phyloP scores from a whole-genome alignment of 2,888 invertebrate species.

The Eledona agricola region DNA sequence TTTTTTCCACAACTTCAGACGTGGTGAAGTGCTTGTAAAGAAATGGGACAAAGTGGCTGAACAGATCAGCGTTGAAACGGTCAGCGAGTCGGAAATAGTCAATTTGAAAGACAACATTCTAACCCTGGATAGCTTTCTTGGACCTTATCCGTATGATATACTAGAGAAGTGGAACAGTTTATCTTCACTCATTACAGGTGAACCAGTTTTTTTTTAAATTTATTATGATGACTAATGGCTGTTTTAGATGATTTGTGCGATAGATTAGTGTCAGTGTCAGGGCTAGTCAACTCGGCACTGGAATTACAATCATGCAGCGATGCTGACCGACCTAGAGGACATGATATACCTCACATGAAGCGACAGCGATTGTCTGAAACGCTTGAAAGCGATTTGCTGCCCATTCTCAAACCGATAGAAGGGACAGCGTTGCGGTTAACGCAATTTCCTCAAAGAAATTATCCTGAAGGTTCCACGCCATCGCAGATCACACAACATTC shows the following conservation, averaged over 20 bases:
- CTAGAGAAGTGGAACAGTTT: conserved; percentile 87
- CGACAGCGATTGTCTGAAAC: conserved; percentile 65
- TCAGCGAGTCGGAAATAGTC: conserved; percentile 72
- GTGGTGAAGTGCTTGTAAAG: conserved; percentile 83
- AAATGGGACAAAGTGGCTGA: conserved; percentile 86
- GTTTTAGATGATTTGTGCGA: conserved; percentile 66
- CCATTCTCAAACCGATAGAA: conserved; percentile 80
- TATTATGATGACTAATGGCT: conserved; percentile 5
- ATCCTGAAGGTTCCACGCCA: conserved; percentile 81
- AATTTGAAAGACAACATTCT: conserved; percentile 74
- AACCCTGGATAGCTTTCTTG: conserved; percentile 81
- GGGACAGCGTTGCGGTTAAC: conserved; percentile 86
- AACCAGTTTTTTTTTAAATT: background rate
- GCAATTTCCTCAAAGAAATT: conserved; percentile 76
- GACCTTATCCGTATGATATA: conserved; percentile 90
- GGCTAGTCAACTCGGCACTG: conserved; percentile 81
- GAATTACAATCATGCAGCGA: conserved; percentile 80
- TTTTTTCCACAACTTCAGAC: conserved; percentile 80
- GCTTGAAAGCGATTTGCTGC: conserved; percentile 79
- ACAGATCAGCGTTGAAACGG: conserved; percentile 73
- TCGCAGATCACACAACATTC: conserved; percentile 87
- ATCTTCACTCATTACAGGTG: conserved; percentile 73
- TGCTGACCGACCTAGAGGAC: conserved; percentile 72
- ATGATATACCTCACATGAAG: conserved; percentile 36
- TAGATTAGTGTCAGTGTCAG: conserved; percentile 75